Evolutionary conservation across 1,140 invertebrate species (phyloP).

Genomic region (Physella acuta): DNA sequence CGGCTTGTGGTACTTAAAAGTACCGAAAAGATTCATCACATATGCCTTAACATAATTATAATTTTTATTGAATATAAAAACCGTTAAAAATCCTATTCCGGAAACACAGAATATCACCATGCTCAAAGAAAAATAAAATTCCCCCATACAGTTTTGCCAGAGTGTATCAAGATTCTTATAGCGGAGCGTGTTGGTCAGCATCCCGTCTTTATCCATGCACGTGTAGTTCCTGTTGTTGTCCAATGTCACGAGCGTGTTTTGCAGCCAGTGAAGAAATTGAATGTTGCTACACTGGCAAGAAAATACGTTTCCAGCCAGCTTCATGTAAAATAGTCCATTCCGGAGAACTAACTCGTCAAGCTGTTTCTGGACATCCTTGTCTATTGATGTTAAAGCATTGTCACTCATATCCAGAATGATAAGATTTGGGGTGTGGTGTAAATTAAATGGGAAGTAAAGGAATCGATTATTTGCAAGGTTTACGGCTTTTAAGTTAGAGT

Average conservation of each 20-base stretch:
- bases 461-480: constrained; percentile 6
- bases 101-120: neutral
- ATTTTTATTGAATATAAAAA: constrained; percentile 3
- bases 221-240: neutral
- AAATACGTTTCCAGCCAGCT: constrained; percentile 1
- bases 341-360: neutral
- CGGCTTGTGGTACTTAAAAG: neutral
- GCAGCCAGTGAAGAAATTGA: neutral
- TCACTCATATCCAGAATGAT: neutral
- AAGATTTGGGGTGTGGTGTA: neutral
- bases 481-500: neutral
- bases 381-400: constrained; percentile 1
- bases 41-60: neutral
- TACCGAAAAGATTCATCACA: neutral
- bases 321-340: neutral
- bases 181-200: neutral
- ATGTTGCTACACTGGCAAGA: constrained; percentile 5
- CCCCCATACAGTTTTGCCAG: constrained; percentile 7
- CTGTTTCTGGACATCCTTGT: neutral
- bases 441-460: constrained; percentile 1
- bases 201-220: neutral
- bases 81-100: neutral
- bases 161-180: neutral
- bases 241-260: neutral
- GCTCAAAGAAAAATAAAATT: neutral